Evolutionary conservation across 92 coral and sea anemone genomes (phyloP).

Genomic region (Chrysogorgia sp.): DNA sequence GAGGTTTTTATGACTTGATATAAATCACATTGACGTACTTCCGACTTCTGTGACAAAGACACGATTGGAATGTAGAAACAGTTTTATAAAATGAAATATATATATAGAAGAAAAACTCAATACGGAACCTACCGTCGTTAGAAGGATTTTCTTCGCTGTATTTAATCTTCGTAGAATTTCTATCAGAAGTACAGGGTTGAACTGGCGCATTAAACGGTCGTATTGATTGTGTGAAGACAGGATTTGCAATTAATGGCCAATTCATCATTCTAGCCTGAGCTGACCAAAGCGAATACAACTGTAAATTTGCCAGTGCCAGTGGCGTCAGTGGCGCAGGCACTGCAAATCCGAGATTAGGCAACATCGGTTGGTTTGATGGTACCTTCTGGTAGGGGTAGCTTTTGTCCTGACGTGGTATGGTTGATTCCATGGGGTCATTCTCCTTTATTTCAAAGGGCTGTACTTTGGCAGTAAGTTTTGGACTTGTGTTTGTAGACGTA

Average conservation of each 20-base stretch:
- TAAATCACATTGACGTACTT: too few species aligned
- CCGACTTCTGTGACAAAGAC: too few species aligned
- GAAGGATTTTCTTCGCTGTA: background rate
- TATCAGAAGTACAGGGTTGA: conserved; percentile 1
- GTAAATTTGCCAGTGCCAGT: conserved; percentile 29
- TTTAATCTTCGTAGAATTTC: background rate
- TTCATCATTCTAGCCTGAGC: conserved; percentile 16
- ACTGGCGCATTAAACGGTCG: background rate
- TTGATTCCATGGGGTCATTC: conserved; percentile 43
- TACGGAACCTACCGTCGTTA: conserved; percentile 7
- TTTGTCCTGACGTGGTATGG: conserved; percentile 25
- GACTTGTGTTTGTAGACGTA: background rate
- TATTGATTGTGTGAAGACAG: conserved; percentile 13
- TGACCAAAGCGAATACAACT: conserved; percentile 26
- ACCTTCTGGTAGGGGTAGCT: conserved; percentile 21
- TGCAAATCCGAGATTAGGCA: conserved; percentile 19
- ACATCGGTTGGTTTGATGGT: conserved; percentile 17
- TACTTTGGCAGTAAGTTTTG: conserved; percentile 37
- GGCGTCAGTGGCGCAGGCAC: conserved; percentile 7
- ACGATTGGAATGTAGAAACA: too few species aligned
- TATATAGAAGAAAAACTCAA: background rate
- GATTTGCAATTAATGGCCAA: conserved; percentile 32
- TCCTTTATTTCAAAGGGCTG: conserved; percentile 39
- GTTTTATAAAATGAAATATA: too few species aligned
- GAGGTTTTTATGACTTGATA: too few species aligned